Conservation (phyloP, 1,140 invertebrate species). For the Aphaenogaster floridana region DNA sequence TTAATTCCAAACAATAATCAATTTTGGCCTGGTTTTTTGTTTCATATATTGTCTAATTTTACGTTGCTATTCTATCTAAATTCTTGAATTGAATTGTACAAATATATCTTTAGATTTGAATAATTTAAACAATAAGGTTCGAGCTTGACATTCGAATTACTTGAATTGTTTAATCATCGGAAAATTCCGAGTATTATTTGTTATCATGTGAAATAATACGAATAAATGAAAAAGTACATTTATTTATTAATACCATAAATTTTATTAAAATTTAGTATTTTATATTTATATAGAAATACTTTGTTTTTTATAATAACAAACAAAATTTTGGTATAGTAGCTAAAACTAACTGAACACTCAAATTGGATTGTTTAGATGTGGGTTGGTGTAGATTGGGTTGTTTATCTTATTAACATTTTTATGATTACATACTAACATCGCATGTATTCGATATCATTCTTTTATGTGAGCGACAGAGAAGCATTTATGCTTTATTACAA, state of each 20-base stretch:
- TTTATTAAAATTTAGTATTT: slow-evolving; percentile 22
- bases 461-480: not conserved
- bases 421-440: not conserved
- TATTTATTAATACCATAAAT: not conserved
- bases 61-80: slow-evolving; percentile 4
- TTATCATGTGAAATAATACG: slow-evolving; percentile 5
- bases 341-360: not conserved
- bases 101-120: not conserved
- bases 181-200: not conserved
- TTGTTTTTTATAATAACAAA: not conserved
- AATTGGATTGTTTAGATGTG: not conserved
- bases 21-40: not conserved
- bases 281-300: not conserved
- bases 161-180: not conserved
- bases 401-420: not conserved
- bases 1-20: not conserved
- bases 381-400: not conserved
- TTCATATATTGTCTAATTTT: not conserved
- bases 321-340: not conserved
- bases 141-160: not conserved
- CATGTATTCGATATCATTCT: not conserved
- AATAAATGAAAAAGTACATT: slow-evolving; percentile 19
- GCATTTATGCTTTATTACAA: not conserved
- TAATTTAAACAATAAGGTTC: not conserved
- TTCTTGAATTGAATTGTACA: not conserved